These are phyloP conservation scores for Zoanthus sansibaricus DNA, from an alignment of 92 coral and sea anemone genomes.

Conservation along the genomic window DNA sequence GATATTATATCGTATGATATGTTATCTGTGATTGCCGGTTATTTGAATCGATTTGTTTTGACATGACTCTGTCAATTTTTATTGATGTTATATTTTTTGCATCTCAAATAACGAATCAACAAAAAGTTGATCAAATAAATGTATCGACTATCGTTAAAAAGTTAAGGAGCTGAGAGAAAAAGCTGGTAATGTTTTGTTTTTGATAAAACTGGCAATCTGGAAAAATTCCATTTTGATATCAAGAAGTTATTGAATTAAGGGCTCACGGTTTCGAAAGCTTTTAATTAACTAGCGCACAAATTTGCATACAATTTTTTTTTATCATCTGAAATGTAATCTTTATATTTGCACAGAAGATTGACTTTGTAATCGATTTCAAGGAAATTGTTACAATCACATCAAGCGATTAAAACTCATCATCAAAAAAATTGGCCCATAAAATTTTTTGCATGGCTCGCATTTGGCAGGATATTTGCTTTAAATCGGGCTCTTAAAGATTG, in stretches of 20 bases:
- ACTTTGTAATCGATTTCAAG: constrained; percentile 34
- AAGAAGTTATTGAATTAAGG: constrained; percentile 76
- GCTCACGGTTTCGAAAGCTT: constrained; percentile 72
- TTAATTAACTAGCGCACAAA: constrained; percentile 75
- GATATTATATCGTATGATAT: constrained; percentile 18
- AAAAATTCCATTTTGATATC: constrained; percentile 50
- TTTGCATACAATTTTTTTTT: constrained; percentile 79
- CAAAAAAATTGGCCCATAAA: constrained; percentile 21
- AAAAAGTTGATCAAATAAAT: constrained; percentile 4
- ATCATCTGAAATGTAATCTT: constrained; percentile 58
- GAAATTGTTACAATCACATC: constrained; percentile 40
- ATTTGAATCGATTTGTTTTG: constrained; percentile 45
- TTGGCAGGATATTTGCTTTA: constrained; percentile 41
- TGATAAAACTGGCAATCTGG: constrained; percentile 57
- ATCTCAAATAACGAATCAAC: constrained; percentile 11
- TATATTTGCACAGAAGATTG: constrained; percentile 50
- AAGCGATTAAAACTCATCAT: constrained; percentile 27
- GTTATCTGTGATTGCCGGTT: constrained; percentile 32
- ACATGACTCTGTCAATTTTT: constrained; percentile 42
- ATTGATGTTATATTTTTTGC: constrained; percentile 31
- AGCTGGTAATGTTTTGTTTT: constrained; percentile 2
- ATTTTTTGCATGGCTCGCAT: constrained; percentile 33
- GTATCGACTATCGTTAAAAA: neutral
- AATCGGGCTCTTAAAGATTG: constrained; percentile 48
- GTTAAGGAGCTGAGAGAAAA: constrained; percentile 26